phyloP scores from a whole-genome alignment of 1,140 invertebrate genomes.

The Heterodera schachtii region DNA sequence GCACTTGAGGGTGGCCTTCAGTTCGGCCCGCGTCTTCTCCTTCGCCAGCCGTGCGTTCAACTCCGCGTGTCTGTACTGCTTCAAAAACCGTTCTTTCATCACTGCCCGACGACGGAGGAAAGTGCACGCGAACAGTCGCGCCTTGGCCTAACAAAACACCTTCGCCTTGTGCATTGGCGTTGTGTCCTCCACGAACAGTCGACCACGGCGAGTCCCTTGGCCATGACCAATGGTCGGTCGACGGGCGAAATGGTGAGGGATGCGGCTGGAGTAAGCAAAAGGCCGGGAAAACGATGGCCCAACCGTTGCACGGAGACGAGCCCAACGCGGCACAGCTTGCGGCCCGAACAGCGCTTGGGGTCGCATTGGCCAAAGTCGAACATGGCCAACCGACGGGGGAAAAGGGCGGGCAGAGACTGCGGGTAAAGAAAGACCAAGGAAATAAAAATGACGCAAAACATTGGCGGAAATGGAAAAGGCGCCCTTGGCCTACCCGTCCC shows the following conservation, averaged over 20 bases:
- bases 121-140: slow-evolving; percentile 76
- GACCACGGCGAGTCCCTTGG: slow-evolving; percentile 84
- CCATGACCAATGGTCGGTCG: slow-evolving; percentile 50
- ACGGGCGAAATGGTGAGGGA: slow-evolving; percentile 51
- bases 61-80: slow-evolving; percentile 84
- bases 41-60: slow-evolving; percentile 81
- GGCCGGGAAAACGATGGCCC: slow-evolving; percentile 52
- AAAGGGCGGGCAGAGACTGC: not conserved
- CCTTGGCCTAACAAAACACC: slow-evolving; percentile 70
- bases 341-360: slow-evolving; percentile 62
- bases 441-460: not conserved
- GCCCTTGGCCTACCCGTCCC: no score
- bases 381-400: slow-evolving; percentile 55
- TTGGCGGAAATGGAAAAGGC: no score
- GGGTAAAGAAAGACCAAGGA: slow-evolving; percentile 69
- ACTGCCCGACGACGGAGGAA: slow-evolving; percentile 80
- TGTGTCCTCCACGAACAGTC: slow-evolving; percentile 97
- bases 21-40: slow-evolving; percentile 86
- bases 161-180: slow-evolving; percentile 78
- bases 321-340: slow-evolving; percentile 53
- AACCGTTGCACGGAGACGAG: slow-evolving; percentile 49
- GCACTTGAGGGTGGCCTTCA: slow-evolving; percentile 79
- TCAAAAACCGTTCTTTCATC: slow-evolving; percentile 87
- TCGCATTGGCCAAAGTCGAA: slow-evolving; percentile 65
- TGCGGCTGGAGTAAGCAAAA: slow-evolving; percentile 56